These are phyloP conservation scores for Dicrurus megarhynchus DNA, from an alignment of 2,113 vertebrate species.

Conservation along the genomic window DNA sequence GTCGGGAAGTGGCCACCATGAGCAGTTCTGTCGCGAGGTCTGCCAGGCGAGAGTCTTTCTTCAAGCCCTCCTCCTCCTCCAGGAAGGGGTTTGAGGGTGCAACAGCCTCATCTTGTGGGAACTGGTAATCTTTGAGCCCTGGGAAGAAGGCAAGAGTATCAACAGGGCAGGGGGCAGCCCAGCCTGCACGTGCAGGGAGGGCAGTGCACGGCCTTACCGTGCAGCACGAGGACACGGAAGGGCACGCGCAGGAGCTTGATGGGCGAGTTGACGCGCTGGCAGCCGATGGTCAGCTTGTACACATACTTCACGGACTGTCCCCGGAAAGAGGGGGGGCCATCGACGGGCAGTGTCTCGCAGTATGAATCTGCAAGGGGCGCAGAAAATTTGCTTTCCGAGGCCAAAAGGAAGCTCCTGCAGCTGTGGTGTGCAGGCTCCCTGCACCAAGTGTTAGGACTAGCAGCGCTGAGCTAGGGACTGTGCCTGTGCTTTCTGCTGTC, in stretches of 20 bases:
- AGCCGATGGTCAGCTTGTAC: constrained; percentile 97
- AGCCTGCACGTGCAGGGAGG: fast-evolving
- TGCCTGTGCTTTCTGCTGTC: background rate
- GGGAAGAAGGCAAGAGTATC: background rate
- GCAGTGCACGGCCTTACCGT: constrained; percentile 65
- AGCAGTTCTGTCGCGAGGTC: constrained; percentile 92
- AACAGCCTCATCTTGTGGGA: constrained; percentile 90
- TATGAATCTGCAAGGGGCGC: constrained; percentile 82
- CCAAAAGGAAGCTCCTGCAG: background rate
- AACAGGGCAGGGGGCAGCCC: background rate
- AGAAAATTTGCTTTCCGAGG: background rate
- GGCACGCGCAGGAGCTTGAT: constrained; percentile 96
- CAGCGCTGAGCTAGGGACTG: background rate
- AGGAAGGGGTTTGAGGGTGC: constrained; percentile 95
- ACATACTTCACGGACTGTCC: constrained; percentile 96
- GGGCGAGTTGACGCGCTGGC: constrained; percentile 96
- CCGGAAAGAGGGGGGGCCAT: constrained; percentile 93
- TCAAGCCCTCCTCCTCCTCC: constrained; percentile 87
- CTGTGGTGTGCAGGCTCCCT: background rate
- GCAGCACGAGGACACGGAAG: constrained; percentile 91
- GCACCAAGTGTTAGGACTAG: background rate
- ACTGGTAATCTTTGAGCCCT: constrained; percentile 90
- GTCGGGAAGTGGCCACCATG: constrained; percentile 92
- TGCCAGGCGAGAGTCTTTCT: constrained; percentile 84
- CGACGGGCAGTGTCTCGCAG: constrained; percentile 86